These are phyloP conservation scores for Epizoanthus ramosus DNA, from an alignment of 92 coral and sea anemone species.

Conservation along the genomic window DNA sequence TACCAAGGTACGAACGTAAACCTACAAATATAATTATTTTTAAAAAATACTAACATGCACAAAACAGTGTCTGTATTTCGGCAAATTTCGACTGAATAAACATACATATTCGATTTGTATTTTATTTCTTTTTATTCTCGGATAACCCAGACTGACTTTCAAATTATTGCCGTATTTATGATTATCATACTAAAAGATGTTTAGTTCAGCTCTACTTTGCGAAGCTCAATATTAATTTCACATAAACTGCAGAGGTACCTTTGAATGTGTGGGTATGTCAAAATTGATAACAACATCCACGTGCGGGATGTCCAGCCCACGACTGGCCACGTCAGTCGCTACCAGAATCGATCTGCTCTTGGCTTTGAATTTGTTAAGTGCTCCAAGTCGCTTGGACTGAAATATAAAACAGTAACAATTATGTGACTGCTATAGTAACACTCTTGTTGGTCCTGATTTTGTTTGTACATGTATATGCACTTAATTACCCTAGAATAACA, in stretches of 20 bases:
- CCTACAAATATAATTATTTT: too few relatives aligned
- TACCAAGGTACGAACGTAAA: too few relatives aligned
- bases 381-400: slow-evolving; percentile 92
- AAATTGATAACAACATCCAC: slow-evolving; percentile 95
- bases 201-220: too few relatives aligned
- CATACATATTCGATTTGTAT: too few relatives aligned
- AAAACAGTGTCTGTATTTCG: neutral
- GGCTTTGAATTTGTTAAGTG: slow-evolving; percentile 93
- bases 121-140: too few relatives aligned
- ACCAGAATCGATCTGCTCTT: slow-evolving; percentile 90
- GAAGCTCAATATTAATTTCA: neutral
- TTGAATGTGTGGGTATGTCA: slow-evolving; percentile 99
- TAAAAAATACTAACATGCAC: too few relatives aligned
- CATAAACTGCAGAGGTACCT: slow-evolving; percentile 52
- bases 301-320: slow-evolving; percentile 97
- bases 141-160: too few relatives aligned
- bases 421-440: neutral
- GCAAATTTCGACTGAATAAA: neutral
- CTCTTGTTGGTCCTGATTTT: neutral
- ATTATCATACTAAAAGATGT: too few relatives aligned
- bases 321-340: slow-evolving; percentile 98
- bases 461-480: neutral
- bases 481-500: too few relatives aligned
- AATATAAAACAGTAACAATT: slow-evolving; percentile 4
- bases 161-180: too few relatives aligned